Percentiles rank a stretch among this genome's conserved stretches.
Conservation (phyloP, 1,140 invertebrate genomes). For the Penaeus japonicus region DNA sequence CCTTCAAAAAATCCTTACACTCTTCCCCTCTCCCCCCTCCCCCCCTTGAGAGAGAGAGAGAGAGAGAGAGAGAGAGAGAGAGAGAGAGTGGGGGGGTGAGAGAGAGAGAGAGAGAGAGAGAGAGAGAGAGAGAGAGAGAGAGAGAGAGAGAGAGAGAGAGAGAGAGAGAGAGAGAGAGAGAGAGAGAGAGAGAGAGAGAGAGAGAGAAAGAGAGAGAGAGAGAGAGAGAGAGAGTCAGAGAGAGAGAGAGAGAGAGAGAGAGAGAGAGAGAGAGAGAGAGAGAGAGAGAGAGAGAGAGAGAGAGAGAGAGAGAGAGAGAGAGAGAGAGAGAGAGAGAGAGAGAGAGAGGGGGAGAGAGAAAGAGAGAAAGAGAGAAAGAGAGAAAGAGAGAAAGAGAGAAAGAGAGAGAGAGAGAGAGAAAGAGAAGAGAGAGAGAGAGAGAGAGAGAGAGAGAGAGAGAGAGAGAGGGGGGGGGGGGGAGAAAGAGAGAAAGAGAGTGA, state of each 20-base stretch:
- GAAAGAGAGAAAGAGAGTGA: not conserved
- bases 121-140: not conserved
- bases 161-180: slow-evolving; percentile 11
- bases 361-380: not conserved
- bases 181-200: not conserved
- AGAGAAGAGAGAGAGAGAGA: not conserved
- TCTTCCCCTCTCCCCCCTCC: no score
- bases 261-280: not conserved
- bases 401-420: not conserved
- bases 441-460: not conserved
- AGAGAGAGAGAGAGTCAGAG: not conserved
- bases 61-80: not conserved
- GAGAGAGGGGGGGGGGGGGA: not conserved
- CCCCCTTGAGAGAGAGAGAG: not conserved
- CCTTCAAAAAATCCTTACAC: no score
- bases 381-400: not conserved
- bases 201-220: not conserved
- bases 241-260: not conserved
- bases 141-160: not conserved
- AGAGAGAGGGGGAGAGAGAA: no score
- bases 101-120: not conserved
- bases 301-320: not conserved
- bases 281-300: not conserved
- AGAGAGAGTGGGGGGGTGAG: not conserved
- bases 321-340: not conserved